Percentiles rank a stretch among this genome's conserved stretches.
Evolutionary conservation across 2,797 vertebrate genomes (phyloP).

Genomic region (Muraenolepis orangiensis): DNA sequence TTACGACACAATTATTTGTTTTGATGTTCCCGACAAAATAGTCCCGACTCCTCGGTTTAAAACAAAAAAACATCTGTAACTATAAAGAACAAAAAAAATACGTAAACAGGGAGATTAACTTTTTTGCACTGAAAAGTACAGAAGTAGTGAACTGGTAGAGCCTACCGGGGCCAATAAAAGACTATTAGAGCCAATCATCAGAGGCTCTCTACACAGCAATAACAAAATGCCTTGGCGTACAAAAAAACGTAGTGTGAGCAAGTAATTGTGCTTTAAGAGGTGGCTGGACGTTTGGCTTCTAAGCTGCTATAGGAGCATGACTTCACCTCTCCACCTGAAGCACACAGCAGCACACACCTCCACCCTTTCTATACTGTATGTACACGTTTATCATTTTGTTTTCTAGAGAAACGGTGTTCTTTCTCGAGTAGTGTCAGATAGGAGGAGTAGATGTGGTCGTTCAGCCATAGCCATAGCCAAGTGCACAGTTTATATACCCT

Average conservation of each 20-base stretch:
- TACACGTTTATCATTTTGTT: slow-evolving; percentile 32
- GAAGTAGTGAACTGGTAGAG: slow-evolving; percentile 5
- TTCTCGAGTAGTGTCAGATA: slow-evolving; percentile 40
- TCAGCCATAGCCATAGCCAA: background rate
- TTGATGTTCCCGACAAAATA: slow-evolving; percentile 41
- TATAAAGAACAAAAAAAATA: slow-evolving; percentile 9
- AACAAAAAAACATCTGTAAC: slow-evolving; percentile 29
- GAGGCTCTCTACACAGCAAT: slow-evolving; percentile 16
- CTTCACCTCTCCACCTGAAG: slow-evolving; percentile 25
- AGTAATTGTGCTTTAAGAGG: slow-evolving; percentile 2
- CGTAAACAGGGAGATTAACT: background rate
- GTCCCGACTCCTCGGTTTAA: slow-evolving; percentile 52
- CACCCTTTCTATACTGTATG: no score
- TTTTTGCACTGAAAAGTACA: slow-evolving; percentile 53
- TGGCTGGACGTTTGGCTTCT: background rate
- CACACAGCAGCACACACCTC: slow-evolving; percentile 9
- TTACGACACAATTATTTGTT: slow-evolving; percentile 12
- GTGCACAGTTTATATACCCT: background rate
- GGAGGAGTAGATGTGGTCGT: background rate
- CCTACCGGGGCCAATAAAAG: background rate
- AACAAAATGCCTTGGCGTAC: slow-evolving; percentile 46
- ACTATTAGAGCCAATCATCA: background rate
- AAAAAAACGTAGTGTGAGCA: slow-evolving; percentile 4
- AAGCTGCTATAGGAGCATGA: slow-evolving; percentile 44
- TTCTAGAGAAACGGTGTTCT: slow-evolving; percentile 54